Percentiles rank a stretch among this genome's conserved stretches.
Evolutionary conservation across 2,888 invertebrate species (phyloP).

Genomic region (Rhamphomyia laevipes): DNA sequence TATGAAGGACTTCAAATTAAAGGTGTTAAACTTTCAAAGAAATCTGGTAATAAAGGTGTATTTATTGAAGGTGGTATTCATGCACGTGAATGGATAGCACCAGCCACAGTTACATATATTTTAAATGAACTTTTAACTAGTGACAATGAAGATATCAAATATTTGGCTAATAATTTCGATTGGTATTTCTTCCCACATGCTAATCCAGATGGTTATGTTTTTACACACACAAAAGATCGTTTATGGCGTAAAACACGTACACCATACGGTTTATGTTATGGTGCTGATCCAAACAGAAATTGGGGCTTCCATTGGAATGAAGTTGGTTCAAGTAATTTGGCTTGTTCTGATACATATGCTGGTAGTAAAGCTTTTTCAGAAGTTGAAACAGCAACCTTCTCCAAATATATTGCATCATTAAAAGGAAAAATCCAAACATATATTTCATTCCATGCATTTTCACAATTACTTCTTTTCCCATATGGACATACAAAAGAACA

Average conservation of each 20-base stretch:
- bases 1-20: slow-evolving; percentile 49
- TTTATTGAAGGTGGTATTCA: slow-evolving; percentile 55
- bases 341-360: slow-evolving; percentile 52
- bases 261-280: slow-evolving; percentile 39
- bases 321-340: slow-evolving; percentile 43
- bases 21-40: slow-evolving; percentile 44
- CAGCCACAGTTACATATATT: slow-evolving; percentile 51
- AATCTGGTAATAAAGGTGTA: slow-evolving; percentile 41
- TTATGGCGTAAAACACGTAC: slow-evolving; percentile 55
- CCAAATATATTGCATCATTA: slow-evolving; percentile 42
- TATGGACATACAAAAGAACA: slow-evolving; percentile 45
- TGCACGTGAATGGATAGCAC: slow-evolving; percentile 65
- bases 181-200: slow-evolving; percentile 65
- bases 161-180: slow-evolving; percentile 45
- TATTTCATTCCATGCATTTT: slow-evolving; percentile 61
- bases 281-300: slow-evolving; percentile 68
- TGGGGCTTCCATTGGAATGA: slow-evolving; percentile 58
- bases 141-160: slow-evolving; percentile 37
- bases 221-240: slow-evolving; percentile 49
- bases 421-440: slow-evolving; percentile 46
- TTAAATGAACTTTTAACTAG: slow-evolving; percentile 49
- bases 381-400: slow-evolving; percentile 45
- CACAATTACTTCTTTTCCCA: slow-evolving; percentile 56
- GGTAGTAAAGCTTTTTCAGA: slow-evolving; percentile 62
- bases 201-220: slow-evolving; percentile 68